Percentiles rank a stretch among this genome's conserved stretches.
phyloP scores from a whole-genome alignment of 2,113 vertebrate species.

The Clarias batrachus region DNA sequence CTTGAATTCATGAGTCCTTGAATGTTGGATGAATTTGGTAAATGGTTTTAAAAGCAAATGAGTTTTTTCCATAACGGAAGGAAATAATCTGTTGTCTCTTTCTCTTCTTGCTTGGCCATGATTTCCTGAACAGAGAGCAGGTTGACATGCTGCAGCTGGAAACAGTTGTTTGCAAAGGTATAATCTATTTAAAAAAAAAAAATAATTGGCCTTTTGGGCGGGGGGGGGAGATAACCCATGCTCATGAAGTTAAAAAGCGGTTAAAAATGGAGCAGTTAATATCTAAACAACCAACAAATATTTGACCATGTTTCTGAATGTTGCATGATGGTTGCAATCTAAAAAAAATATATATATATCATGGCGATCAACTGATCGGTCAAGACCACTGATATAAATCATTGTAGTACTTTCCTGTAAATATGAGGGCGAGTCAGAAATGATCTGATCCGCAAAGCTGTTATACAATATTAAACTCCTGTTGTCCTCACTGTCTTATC shows the following conservation, averaged over 20 bases:
- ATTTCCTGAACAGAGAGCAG: background rate
- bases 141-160: background rate
- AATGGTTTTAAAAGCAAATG: background rate
- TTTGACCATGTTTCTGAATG: background rate
- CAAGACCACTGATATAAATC: no score
- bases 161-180: background rate
- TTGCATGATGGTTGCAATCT: background rate
- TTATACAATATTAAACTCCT: no score
- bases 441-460: no score
- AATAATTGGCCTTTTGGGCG: background rate
- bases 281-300: background rate
- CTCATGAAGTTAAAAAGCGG: background rate
- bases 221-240: background rate
- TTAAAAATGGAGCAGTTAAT: background rate
- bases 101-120: background rate
- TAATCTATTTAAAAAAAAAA: no score
- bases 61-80: background rate
- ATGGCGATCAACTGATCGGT: background rate
- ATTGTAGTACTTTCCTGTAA: no score
- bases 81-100: background rate
- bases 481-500: no score
- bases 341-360: no score
- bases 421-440: no score
- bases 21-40: background rate
- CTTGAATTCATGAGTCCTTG: background rate